Conservation (phyloP, 2,888 invertebrate species). For the Leistus spinibarbis region DNA sequence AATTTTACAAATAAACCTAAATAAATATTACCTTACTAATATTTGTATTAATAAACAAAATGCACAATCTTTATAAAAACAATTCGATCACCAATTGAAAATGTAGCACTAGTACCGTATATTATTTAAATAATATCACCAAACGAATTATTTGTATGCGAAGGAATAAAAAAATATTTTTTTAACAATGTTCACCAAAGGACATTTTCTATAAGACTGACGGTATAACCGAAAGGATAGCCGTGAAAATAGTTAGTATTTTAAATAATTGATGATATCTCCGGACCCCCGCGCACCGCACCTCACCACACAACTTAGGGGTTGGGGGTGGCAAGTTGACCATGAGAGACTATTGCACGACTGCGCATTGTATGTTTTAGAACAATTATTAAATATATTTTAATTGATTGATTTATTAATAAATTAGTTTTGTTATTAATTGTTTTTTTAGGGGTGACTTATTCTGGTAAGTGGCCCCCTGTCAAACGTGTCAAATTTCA, state of each 20-base stretch:
- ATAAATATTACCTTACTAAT: too few relatives aligned
- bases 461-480: neutral
- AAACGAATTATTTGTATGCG: too few relatives aligned
- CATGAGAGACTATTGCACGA: neutral
- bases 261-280: slow-evolving; percentile 55
- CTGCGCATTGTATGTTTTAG: neutral
- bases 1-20: too few relatives aligned
- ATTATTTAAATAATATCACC: neutral
- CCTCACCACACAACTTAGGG: neutral
- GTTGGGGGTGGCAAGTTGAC: neutral
- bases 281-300: slow-evolving; percentile 38
- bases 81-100: neutral
- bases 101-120: neutral
- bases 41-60: too few relatives aligned
- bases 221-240: slow-evolving; percentile 41
- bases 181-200: neutral
- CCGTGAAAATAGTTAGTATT: slow-evolving; percentile 52
- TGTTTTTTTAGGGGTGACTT: neutral
- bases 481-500: neutral
- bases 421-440: neutral
- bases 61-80: neutral
- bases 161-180: neutral
- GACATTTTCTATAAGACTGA: slow-evolving; percentile 10
- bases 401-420: neutral
- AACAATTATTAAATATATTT: neutral